These are phyloP conservation scores for Coleophora flavipennella DNA, from an alignment of 2,888 invertebrate genomes.

Conservation along the genomic window DNA sequence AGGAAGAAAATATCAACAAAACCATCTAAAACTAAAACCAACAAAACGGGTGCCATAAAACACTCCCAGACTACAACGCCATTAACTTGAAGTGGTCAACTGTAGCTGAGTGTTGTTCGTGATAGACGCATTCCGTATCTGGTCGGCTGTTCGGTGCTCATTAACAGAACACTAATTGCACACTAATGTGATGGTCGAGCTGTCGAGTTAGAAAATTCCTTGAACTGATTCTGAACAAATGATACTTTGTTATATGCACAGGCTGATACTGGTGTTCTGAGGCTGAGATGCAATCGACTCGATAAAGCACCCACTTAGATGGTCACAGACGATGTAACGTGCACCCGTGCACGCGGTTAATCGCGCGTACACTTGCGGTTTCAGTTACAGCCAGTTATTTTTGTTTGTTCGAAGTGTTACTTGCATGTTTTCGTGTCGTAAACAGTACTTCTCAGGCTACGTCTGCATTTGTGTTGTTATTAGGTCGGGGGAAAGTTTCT, in stretches of 20 bases:
- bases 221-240: conserved; percentile 55
- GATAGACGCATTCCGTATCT: conserved; percentile 27
- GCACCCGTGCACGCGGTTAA: background rate
- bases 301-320: too few species aligned
- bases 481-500: too few species aligned
- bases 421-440: too few species aligned
- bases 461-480: too few species aligned
- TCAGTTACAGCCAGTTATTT: too few species aligned
- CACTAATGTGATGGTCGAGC: conserved; percentile 53
- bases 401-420: too few species aligned
- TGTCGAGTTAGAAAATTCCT: conserved; percentile 54
- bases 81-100: conserved; percentile 37
- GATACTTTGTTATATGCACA: conserved; percentile 18
- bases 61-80: conserved; percentile 36
- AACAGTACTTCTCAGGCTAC: too few species aligned
- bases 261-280: too few species aligned
- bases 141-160: conserved; percentile 51
- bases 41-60: conserved; percentile 30
- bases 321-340: background rate
- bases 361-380: background rate
- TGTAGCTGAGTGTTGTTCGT: conserved; percentile 17
- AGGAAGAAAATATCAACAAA: conserved; percentile 41
- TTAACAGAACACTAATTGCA: conserved; percentile 64
- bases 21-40: conserved; percentile 30
- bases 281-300: too few species aligned